Conservation (phyloP, 1,140 invertebrate genomes). For the Phymorhynchus buccinoides region DNA sequence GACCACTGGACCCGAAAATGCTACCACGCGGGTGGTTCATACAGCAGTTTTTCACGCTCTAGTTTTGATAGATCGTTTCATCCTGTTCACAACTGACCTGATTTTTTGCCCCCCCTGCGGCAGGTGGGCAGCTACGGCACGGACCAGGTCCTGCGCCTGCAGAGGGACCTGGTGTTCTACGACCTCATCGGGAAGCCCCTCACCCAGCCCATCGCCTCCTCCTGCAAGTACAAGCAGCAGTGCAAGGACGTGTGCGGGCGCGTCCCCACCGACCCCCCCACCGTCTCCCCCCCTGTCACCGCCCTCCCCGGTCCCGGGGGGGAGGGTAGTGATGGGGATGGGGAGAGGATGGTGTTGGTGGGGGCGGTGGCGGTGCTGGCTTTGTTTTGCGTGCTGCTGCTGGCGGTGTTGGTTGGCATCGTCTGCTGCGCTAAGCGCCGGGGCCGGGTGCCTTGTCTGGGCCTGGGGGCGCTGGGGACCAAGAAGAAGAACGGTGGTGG, state of each 20-base stretch:
- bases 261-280: neutral
- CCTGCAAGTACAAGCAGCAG: constrained; percentile 4
- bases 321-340: neutral
- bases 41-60: too few relatives aligned
- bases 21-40: too few relatives aligned
- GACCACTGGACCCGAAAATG: too few relatives aligned
- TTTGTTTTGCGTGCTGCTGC: constrained; percentile 7
- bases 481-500: neutral
- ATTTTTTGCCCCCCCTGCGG: too few relatives aligned
- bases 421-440: neutral
- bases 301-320: neutral
- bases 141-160: neutral
- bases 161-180: constrained; percentile 27
- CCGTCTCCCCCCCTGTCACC: neutral
- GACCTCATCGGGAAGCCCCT: neutral
- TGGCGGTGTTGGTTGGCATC: neutral
- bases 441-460: neutral
- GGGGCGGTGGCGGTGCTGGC: constrained; percentile 31
- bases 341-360: neutral
- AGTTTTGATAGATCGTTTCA: too few relatives aligned
- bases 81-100: too few relatives aligned
- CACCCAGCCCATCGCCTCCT: neutral
- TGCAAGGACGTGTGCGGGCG: neutral
- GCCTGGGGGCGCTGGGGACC: neutral
- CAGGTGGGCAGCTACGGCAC: constrained; percentile 28